These are phyloP conservation scores for Mycetomoellerius zeteki DNA, from an alignment of 1,140 invertebrate genomes.

Conservation along the genomic window DNA sequence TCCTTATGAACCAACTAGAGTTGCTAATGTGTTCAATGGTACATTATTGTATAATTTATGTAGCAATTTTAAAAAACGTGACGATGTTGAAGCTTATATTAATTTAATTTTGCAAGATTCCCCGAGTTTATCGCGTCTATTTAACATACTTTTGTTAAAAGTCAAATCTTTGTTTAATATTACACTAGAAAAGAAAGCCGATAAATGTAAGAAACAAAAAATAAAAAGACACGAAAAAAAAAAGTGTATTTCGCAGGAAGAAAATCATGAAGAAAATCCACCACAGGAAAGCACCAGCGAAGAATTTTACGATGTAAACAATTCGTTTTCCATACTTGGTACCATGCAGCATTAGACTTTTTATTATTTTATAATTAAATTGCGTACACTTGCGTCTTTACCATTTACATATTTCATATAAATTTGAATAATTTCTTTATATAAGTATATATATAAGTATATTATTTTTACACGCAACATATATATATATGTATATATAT, in stretches of 20 bases:
- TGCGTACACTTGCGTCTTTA: neutral
- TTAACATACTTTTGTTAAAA: conserved; percentile 76
- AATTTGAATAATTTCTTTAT: neutral
- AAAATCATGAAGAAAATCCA: conserved; percentile 39
- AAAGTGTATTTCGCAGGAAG: conserved; percentile 1
- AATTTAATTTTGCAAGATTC: conserved; percentile 86
- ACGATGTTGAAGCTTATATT: conserved; percentile 87
- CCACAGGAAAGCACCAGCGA: conserved; percentile 19
- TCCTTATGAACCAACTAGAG: conserved; percentile 87
- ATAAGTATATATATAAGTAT: too few relatives aligned
- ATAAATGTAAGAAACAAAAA: conserved; percentile 48
- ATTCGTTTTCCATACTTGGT: conserved; percentile 71
- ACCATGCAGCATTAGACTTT: neutral
- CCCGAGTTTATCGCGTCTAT: conserved; percentile 85
- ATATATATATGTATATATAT: too few relatives aligned
- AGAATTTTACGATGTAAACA: conserved; percentile 76
- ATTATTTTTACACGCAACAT: neutral
- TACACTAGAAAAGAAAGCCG: conserved; percentile 16
- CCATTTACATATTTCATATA: neutral
- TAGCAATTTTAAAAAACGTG: conserved; percentile 87
- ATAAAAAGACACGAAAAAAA: conserved; percentile 56
- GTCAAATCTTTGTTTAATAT: conserved; percentile 65
- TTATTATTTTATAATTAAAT: neutral
- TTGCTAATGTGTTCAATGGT: conserved; percentile 90
- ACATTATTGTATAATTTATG: conserved; percentile 92